Conservation (phyloP, 2,113 vertebrate genomes). For the Scartelaos histophorus region DNA sequence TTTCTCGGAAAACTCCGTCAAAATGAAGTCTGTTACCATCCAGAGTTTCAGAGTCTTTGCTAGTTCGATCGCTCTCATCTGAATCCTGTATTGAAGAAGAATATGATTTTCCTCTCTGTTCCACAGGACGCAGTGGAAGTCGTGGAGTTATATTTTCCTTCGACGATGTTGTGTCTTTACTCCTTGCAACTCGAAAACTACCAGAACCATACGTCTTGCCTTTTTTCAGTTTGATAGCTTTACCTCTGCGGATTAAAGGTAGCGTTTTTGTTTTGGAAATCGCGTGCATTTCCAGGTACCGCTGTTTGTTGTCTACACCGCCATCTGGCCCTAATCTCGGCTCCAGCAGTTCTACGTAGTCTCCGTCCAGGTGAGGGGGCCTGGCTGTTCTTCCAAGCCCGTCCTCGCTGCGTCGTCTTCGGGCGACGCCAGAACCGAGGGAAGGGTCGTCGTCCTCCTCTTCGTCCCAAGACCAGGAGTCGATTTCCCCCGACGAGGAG, state of each 20-base stretch:
- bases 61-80: constrained; percentile 56
- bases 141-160: constrained; percentile 44
- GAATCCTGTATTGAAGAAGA: constrained; percentile 53
- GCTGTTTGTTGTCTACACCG: constrained; percentile 70
- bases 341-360: constrained; percentile 85
- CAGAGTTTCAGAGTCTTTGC: constrained; percentile 36
- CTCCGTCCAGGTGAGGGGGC: constrained; percentile 66
- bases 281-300: constrained; percentile 78
- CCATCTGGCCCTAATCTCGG: constrained; percentile 78
- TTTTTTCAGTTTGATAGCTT: constrained; percentile 79
- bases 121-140: constrained; percentile 36
- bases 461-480: constrained; percentile 80
- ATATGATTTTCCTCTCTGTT: constrained; percentile 41
- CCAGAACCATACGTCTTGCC: constrained; percentile 76
- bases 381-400: constrained; percentile 60
- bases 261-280: constrained; percentile 82
- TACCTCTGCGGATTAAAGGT: constrained; percentile 79
- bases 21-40: constrained; percentile 50
- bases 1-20: constrained; percentile 64
- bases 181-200: constrained; percentile 53
- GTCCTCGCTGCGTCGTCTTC: constrained; percentile 66
- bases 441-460: constrained; percentile 68
- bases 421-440: constrained; percentile 40
- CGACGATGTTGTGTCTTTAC: constrained; percentile 33
- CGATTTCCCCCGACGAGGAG: constrained; percentile 74